Evolutionary conservation across 1,140 invertebrate genomes (phyloP).

Genomic region (Drosophila chauvacae): DNA sequence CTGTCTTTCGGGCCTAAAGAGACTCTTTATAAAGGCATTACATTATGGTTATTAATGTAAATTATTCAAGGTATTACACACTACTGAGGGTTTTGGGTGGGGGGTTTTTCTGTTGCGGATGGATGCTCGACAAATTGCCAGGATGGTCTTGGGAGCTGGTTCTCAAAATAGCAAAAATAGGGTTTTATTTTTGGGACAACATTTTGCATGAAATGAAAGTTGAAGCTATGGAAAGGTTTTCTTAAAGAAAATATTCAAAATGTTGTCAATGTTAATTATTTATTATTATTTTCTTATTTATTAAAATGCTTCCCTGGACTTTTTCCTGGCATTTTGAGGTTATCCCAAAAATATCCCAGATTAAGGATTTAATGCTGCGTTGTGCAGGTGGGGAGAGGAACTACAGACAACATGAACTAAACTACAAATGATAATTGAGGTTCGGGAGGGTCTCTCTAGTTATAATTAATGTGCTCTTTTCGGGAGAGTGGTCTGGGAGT

Average conservation of each 20-base stretch:
- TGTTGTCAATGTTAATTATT: not conserved
- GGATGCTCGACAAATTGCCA: constrained; percentile 20
- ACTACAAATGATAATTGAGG: constrained; percentile 59
- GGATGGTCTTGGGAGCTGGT: too few species aligned
- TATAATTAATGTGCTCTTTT: constrained; percentile 12
- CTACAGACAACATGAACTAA: constrained; percentile 37
- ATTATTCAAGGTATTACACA: constrained; percentile 13
- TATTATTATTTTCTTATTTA: not conserved
- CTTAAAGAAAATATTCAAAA: not conserved
- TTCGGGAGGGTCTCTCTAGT: constrained; percentile 1
- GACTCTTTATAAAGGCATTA: constrained; percentile 62
- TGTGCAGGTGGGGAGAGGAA: not conserved
- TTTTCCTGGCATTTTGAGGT: constrained; percentile 9
- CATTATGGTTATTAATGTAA: constrained; percentile 42
- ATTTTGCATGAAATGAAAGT: not conserved
- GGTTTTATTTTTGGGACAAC: not conserved
- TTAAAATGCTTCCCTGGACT: not conserved
- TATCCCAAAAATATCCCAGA: constrained; percentile 6
- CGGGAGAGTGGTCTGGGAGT: not conserved
- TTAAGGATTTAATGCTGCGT: not conserved
- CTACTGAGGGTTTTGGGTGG: constrained; percentile 15
- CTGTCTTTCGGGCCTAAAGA: constrained; percentile 53
- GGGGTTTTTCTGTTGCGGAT: not conserved
- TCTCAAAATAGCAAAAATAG: not conserved
- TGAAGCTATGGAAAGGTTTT: not conserved